Conservation (phyloP, 2,888 invertebrate species). For the Pachliopta kotzebuea region DNA sequence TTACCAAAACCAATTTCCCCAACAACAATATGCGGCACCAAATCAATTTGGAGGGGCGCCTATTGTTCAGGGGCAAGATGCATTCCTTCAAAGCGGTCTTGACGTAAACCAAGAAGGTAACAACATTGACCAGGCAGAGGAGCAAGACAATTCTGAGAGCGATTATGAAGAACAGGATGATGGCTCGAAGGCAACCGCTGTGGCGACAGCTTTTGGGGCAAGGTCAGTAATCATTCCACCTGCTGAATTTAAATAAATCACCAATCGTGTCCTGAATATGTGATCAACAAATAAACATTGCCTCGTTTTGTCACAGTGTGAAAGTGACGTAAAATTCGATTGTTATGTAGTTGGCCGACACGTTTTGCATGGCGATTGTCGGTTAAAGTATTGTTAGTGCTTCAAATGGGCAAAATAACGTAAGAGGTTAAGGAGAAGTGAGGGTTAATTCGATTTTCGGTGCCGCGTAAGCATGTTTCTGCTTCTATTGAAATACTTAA, state of each 20-base stretch:
- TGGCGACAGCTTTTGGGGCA: constrained; percentile 70
- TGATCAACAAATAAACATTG: constrained; percentile 31
- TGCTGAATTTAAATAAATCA: constrained; percentile 42
- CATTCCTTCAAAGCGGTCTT: constrained; percentile 56
- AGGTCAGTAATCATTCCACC: constrained; percentile 51
- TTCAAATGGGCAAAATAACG: neutral
- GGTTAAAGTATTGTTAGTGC: neutral
- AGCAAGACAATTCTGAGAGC: constrained; percentile 46
- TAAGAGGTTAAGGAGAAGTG: neutral
- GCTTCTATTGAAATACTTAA: no score
- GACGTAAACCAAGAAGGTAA: constrained; percentile 66
- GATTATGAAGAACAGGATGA: constrained; percentile 43
- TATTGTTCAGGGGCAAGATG: constrained; percentile 36
- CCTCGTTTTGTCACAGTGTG: constrained; percentile 27
- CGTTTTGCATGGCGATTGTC: constrained; percentile 17
- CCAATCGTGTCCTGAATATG: constrained; percentile 37
- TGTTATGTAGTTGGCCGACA: constrained; percentile 19
- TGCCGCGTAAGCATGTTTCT: no score
- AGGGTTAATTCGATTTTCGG: no score
- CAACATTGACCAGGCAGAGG: constrained; percentile 52
- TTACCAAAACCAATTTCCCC: constrained; percentile 35
- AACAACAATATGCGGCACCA: constrained; percentile 31
- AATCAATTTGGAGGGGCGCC: constrained; percentile 32
- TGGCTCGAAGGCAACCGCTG: constrained; percentile 57
- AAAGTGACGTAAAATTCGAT: constrained; percentile 30